Percentiles rank a stretch among this genome's conserved stretches.
Evolutionary conservation across 2,888 invertebrate genomes (phyloP).

Genomic region (Lampropteryx suffumata): DNA sequence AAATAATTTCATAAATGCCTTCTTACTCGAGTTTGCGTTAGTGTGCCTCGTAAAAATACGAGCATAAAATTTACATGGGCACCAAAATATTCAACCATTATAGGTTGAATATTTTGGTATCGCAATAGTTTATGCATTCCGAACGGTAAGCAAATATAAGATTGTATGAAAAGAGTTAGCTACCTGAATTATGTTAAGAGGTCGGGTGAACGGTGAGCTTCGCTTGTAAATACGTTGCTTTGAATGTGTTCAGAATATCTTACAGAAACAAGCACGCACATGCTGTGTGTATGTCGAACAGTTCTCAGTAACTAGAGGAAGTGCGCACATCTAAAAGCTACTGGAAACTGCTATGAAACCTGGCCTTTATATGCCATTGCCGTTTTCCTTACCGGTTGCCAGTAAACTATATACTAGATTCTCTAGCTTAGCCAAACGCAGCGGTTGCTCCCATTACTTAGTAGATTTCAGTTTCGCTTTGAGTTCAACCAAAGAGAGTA

Average conservation of each 20-base stretch:
- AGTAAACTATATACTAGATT: conserved; percentile 4
- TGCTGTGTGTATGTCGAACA: conserved; percentile 7
- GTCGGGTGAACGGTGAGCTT: conserved; percentile 29
- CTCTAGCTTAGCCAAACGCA: conserved; percentile 1
- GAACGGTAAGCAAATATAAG: conserved; percentile 33
- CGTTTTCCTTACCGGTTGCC: neutral
- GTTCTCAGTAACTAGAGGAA: neutral
- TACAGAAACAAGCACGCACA: conserved; percentile 9
- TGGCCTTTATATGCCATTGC: neutral
- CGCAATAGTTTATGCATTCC: conserved; percentile 37
- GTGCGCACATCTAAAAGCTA: neutral
- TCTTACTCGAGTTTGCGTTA: conserved; percentile 4
- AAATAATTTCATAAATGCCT: too few species aligned
- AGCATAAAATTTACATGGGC: conserved; percentile 12
- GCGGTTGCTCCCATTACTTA: conserved; percentile 21
- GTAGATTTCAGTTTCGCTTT: conserved; percentile 7
- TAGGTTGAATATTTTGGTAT: conserved; percentile 18
- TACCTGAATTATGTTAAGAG: conserved; percentile 34
- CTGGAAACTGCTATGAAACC: neutral
- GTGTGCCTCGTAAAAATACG: conserved; percentile 17
- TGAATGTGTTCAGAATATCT: conserved; percentile 27
- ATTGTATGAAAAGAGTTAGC: conserved; percentile 34
- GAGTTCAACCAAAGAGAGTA: conserved; percentile 8
- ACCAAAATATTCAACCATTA: conserved; percentile 29
- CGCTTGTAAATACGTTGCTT: conserved; percentile 31